These are phyloP conservation scores for Pterostichus madidus DNA, from an alignment of 2,888 invertebrate genomes.

Conservation along the genomic window DNA sequence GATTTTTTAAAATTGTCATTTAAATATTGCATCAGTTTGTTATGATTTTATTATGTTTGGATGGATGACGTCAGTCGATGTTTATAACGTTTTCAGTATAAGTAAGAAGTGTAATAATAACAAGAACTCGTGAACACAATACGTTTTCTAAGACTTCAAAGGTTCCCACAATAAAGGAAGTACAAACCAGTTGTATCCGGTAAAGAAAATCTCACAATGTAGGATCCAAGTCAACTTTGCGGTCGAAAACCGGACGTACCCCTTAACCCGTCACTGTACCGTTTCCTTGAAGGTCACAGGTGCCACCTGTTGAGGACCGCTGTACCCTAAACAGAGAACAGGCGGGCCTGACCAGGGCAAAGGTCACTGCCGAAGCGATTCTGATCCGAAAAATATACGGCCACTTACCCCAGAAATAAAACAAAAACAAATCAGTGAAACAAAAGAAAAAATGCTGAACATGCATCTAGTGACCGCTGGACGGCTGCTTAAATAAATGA, in stretches of 20 bases:
- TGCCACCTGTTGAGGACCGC: constrained; percentile 37
- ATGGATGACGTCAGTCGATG: too few species aligned
- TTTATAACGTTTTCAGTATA: too few species aligned
- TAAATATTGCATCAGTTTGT: too few species aligned
- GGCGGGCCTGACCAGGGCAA: constrained; percentile 33
- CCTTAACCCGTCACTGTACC: constrained; percentile 16
- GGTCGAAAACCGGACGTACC: constrained; percentile 46
- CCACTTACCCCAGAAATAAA: constrained; percentile 25
- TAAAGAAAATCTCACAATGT: constrained; percentile 1
- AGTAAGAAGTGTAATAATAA: constrained; percentile 13
- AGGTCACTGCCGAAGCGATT: constrained; percentile 33
- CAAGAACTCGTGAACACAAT: constrained; percentile 16
- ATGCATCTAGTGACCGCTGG: constrained; percentile 40
- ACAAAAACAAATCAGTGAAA: constrained; percentile 26
- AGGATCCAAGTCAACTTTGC: constrained; percentile 11
- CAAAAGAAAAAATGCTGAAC: constrained; percentile 45
- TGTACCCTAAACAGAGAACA: constrained; percentile 30
- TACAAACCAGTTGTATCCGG: constrained; percentile 48
- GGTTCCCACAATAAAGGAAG: constrained; percentile 56
- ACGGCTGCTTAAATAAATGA: constrained; percentile 51
- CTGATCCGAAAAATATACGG: constrained; percentile 25
- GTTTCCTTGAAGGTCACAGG: constrained; percentile 24
- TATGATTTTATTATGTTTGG: too few species aligned
- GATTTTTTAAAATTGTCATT: too few species aligned
- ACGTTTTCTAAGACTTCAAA: not conserved